Evolutionary conservation across 2,113 vertebrate species (phyloP).

Genomic region (Bos indicus): DNA sequence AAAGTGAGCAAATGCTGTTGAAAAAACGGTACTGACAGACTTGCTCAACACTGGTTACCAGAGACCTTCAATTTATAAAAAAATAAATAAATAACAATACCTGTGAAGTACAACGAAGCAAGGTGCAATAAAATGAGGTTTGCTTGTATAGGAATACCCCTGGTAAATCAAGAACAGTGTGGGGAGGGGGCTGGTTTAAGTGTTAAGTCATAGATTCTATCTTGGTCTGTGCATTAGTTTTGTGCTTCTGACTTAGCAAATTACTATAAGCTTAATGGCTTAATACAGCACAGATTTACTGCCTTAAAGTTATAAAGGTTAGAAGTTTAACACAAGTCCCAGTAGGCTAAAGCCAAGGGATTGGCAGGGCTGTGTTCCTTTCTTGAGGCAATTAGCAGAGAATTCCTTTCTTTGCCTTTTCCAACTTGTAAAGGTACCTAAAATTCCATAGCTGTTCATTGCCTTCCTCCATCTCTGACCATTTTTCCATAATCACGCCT

Average conservation of each 20-base stretch:
- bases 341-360: not conserved
- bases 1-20: not conserved
- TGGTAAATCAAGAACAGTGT: not conserved
- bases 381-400: not conserved
- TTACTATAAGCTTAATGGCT: not conserved
- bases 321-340: not conserved
- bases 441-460: not conserved
- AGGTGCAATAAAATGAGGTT: not conserved
- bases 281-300: not conserved
- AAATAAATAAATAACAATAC: not conserved
- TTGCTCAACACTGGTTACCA: not conserved
- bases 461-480: not conserved
- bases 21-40: not conserved
- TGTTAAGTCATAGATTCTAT: not conserved
- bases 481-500: not conserved
- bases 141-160: not conserved
- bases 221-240: not conserved
- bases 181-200: not conserved
- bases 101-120: not conserved
- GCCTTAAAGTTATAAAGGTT: not conserved
- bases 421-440: not conserved
- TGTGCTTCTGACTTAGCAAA: not conserved
- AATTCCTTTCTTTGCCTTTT: not conserved
- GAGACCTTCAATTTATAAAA: not conserved
- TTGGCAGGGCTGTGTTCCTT: not conserved